phyloP scores from a whole-genome alignment of 2,888 invertebrate species.

The Caenorhabditis imperialis region DNA sequence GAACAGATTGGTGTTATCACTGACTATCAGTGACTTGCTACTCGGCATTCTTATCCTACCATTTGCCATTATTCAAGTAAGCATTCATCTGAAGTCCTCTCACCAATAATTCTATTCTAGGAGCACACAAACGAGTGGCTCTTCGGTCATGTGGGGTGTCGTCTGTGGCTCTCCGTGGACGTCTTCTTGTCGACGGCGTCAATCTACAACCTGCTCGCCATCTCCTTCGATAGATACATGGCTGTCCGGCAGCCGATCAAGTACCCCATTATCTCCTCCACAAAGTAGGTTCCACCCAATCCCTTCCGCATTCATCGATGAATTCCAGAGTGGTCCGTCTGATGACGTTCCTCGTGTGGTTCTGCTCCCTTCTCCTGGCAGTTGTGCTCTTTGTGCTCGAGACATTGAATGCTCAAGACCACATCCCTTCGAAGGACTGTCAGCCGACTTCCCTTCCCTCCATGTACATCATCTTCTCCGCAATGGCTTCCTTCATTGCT shows the following conservation, averaged over 20 bases:
- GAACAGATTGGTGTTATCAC: constrained; percentile 95
- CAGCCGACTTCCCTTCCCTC: constrained; percentile 70
- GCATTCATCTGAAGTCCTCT: too few relatives aligned
- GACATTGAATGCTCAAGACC: constrained; percentile 35
- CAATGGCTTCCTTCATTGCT: constrained; percentile 75
- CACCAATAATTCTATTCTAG: constrained; percentile 57
- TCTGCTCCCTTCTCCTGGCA: constrained; percentile 93
- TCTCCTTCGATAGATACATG: constrained; percentile 89
- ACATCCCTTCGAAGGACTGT: constrained; percentile 54
- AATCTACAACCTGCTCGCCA: constrained; percentile 94
- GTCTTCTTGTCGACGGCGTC: constrained; percentile 98
- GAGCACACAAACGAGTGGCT: constrained; percentile 87
- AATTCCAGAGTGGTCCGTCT: constrained; percentile 68
- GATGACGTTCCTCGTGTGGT: constrained; percentile 85
- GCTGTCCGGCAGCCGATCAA: constrained; percentile 95
- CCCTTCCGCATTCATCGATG: background rate
- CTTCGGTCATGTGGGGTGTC: constrained; percentile 94
- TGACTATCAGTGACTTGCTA: constrained; percentile 94
- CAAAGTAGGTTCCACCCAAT: constrained; percentile 54
- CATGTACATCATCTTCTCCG: constrained; percentile 75
- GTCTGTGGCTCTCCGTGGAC: constrained; percentile 95
- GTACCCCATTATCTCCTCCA: constrained; percentile 88
- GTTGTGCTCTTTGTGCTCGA: constrained; percentile 88
- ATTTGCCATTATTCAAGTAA: constrained; percentile 92
- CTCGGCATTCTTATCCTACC: constrained; percentile 96